phyloP scores from a whole-genome alignment of 2,113 vertebrate species.

The Pardalotus punctatus region DNA sequence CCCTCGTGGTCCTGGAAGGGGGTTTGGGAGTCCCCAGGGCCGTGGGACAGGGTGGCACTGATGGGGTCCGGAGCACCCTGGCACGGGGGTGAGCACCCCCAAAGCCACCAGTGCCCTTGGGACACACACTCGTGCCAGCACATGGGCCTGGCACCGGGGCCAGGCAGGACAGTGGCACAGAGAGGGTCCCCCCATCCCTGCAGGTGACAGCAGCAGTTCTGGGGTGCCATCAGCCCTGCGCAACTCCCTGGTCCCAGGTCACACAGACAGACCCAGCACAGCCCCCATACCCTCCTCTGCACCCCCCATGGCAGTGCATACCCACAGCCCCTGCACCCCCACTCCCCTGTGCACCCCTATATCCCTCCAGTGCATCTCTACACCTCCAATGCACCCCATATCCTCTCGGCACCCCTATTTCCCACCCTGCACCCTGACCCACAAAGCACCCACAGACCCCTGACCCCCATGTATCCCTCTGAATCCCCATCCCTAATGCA shows the following conservation, averaged over 20 bases:
- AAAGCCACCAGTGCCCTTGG: rapidly evolving
- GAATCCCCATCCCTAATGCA: background rate
- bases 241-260: rapidly evolving
- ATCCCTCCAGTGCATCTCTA: background rate
- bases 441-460: too few relatives aligned
- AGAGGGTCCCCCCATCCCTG: background rate
- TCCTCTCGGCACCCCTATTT: background rate
- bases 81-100: background rate
- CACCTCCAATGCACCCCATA: background rate
- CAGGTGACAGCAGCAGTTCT: background rate
- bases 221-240: background rate
- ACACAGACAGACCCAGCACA: background rate
- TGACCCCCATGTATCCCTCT: too few relatives aligned
- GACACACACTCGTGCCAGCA: background rate
- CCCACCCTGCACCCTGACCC: background rate
- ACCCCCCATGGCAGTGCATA: background rate
- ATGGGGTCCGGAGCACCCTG: rapidly evolving
- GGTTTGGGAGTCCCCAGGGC: background rate
- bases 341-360: background rate
- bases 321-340: background rate
- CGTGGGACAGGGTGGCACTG: background rate
- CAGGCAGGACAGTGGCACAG: background rate
- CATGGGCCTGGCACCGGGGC: too few relatives aligned
- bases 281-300: background rate
- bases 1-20: background rate